Evolutionary conservation across 2,888 invertebrate species (phyloP), one percentile per base, ranked within the genome.

Genomic region (Cyrtodaria siliqua): DNA sequence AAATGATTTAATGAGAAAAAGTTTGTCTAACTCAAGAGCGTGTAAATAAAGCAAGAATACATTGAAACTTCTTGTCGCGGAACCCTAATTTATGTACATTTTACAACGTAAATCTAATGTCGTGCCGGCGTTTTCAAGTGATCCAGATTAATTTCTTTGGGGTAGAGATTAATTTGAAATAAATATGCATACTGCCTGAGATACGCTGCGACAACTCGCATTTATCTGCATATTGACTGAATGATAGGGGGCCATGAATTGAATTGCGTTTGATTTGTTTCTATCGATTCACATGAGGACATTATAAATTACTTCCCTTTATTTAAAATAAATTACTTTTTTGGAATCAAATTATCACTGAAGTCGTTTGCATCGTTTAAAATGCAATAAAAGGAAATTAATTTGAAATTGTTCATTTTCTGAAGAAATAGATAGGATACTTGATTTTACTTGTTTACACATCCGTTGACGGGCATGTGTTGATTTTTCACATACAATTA

Each of bases 121-220:
- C 55, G 49, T 38, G 69, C 56, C 68, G 69, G 71, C 63, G 57
- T 38, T 55, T 69, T 78, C 68, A 49, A 72, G 77, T 53, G 69
- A 27, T 26, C 23, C 24, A 69, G 77, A 78, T 78, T 78, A 78
- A 78, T 78, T 64, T 60, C 64, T 55, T 69, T 49, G 57, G 69
- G 67, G 63, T 76, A 57, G 55, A 66, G 66, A 67, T 67, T 73
- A 67, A 73, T 66, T 60, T 29, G 55, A 56, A 56, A 60, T 64
- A 72, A 72, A 72, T 72, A 72, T 53, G 72, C 64, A 72, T 72
- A 66, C 60, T 44, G 64, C 53, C 60, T 55, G 64, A 26, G 56
- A 56, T 56, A 56, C 20, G 18, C 56, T 14, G 8, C 12, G 56
- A 33, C 26, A 33, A 18, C 38, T 23, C 16, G 18, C 18, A 18